Percentiles rank a stretch among this genome's conserved stretches.
These are phyloP conservation scores for Tenthredo amoena DNA, from an alignment of 2,888 invertebrate species.

Conservation along the genomic window DNA sequence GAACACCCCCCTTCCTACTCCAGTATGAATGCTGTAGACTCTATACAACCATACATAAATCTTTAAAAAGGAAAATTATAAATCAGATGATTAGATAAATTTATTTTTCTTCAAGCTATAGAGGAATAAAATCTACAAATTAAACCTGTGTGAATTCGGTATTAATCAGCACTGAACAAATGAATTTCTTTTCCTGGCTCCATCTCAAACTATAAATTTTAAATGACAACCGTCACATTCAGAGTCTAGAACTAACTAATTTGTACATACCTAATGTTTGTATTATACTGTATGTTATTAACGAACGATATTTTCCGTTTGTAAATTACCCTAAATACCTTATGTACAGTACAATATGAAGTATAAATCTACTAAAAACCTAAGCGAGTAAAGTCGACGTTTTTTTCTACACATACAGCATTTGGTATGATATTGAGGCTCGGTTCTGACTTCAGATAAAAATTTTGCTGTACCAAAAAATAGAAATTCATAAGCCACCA, in stretches of 20 bases:
- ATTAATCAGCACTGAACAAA: neutral
- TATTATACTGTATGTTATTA: slow-evolving; percentile 22
- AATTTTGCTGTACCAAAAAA: neutral
- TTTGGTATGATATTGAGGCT: neutral
- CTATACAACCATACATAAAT: slow-evolving; percentile 49
- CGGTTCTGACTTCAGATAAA: neutral
- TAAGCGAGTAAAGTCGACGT: neutral
- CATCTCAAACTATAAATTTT: neutral
- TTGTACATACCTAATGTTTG: neutral
- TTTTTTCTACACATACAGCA: neutral
- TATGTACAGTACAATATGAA: slow-evolving; percentile 8
- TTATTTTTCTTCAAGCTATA: neutral
- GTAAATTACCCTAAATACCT: neutral
- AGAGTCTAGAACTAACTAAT: slow-evolving; percentile 22
- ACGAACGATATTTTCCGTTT: neutral
- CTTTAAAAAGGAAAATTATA: neutral
- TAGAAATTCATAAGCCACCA: slow-evolving; percentile 1
- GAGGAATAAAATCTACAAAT: neutral
- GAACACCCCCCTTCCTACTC: slow-evolving; percentile 82
- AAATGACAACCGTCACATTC: neutral
- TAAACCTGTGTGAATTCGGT: slow-evolving; percentile 2
- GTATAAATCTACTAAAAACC: neutral
- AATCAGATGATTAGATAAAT: neutral
- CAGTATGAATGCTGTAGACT: slow-evolving; percentile 80
- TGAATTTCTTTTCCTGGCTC: neutral